Evolutionary conservation across 92 coral and sea anemone species (phyloP), one percentile per base, ranked within the genome.

Genomic region (Epizoanthus fatuus): DNA sequence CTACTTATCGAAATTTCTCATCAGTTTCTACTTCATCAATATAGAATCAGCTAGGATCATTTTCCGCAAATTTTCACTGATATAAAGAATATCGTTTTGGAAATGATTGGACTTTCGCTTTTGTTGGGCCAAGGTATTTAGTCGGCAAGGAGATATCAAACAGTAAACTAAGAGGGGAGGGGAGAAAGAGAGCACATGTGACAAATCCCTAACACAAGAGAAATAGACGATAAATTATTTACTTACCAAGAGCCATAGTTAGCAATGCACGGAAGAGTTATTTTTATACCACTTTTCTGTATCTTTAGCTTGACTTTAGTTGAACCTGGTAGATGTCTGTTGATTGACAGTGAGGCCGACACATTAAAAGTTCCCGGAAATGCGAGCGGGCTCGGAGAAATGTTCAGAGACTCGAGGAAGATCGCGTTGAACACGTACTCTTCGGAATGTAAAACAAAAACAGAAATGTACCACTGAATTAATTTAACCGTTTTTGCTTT

Each of bases 231-330:
- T 44, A 44, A 44, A 44, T 44, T 44, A 44, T 29, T 29, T 29
- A 29, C 49, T 16, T 17, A 74, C 92, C 92, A 88, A 16, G 88
- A 82, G 6, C 88, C 92, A 44, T 63, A 82, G 56, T 68, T 65
- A 3, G 71, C 51, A 5, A 83, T 49, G 58, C 84, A 88, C 22
- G 92, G 92, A 10, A 88, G 67, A 11, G 84, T 10, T 42, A n/a
- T n/a, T n/a, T n/a, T n/a, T n/a, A 83, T 47, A 87, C 92, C 82
- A 8, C 52, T 40, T 42, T 74, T 78, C 79, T 88, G 78, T 49
- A 88, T 52, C 22, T 83, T 79, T 29, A 88, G 71, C 59, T 88
- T 88, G 35, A 88, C 77, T 56, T 88, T 88, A 49, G 92, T 83
- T 16, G 88, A 63, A 35, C 77, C 1, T 2, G 71, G 44, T 3